Percentiles rank a stretch among this genome's conserved stretches.
Evolutionary conservation across 1,140 invertebrate genomes (phyloP).

Genomic region (Anthonomus grandis): DNA sequence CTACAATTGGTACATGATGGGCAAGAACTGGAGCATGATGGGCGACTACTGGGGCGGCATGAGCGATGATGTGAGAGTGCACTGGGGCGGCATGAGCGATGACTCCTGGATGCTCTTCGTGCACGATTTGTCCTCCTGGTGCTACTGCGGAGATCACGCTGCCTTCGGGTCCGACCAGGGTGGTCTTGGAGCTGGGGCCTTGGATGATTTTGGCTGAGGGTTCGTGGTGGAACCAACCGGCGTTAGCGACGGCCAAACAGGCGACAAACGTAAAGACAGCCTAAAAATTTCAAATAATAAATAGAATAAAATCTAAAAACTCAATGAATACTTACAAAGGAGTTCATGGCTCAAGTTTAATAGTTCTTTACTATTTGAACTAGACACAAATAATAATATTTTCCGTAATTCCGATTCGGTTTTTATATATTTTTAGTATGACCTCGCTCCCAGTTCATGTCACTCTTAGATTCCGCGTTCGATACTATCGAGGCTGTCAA

Average conservation of each 20-base stretch:
- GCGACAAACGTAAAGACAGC: constrained; percentile 29
- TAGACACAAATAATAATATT: constrained; percentile 12
- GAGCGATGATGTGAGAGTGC: constrained; percentile 23
- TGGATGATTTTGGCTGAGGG: constrained; percentile 30
- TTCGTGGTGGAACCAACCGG: constrained; percentile 17
- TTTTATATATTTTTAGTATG: neutral
- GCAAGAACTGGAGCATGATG: constrained; percentile 21
- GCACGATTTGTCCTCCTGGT: constrained; percentile 30
- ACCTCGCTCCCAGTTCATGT: neutral
- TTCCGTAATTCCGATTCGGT: neutral
- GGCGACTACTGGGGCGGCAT: too few species aligned
- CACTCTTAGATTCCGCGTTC: too few species aligned
- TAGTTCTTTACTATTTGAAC: constrained; percentile 9
- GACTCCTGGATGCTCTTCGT: constrained; percentile 29
- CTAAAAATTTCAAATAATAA: too few species aligned
- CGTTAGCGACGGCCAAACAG: constrained; percentile 30
- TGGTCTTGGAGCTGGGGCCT: constrained; percentile 34
- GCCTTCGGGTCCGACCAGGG: constrained; percentile 30
- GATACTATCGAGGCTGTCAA: neutral
- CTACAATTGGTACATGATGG: constrained; percentile 1
- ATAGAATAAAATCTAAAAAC: too few species aligned
- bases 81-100: constrained; percentile 21
- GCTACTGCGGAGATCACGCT: too few species aligned
- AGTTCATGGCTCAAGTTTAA: constrained; percentile 26
- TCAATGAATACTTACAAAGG: constrained; percentile 33